Base-by-base conservation (phyloP, 2,113 vertebrate species). In the Columba janthina region DNA sequence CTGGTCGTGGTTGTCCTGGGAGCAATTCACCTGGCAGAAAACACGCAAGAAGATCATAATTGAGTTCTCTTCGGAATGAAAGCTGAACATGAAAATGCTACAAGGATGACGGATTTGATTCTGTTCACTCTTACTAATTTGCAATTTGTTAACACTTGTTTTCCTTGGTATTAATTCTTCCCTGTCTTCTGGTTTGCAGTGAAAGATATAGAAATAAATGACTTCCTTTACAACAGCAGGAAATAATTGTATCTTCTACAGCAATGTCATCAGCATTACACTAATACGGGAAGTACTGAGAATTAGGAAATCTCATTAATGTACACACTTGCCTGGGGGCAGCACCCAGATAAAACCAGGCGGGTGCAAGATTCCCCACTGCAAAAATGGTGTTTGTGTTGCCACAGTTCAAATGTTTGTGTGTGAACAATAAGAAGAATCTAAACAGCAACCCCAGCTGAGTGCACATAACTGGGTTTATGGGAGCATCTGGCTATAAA, bases 1-100 rank as follows among this genome's bases (percentile, higher is more conserved):
- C 96, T 99, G 99, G 80, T 97, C 95, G 0, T 90, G 94, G 1
- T 25, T 57, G 10, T 96, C 91, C 77, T 70, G 88, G 36, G 89
- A 20, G 32, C 90, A 78, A 3, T 12, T 80, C 74, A 88, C 88
- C 96, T 97, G 22, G 25, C 26, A 32, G 51, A 51, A 36, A 29
- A 38, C 1, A 81, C 0, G 7, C 65, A 84, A 31, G 2, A 36
- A 20, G 11, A 17, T 77, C 53, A 15, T 2, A 4, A 8, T 2
- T 15, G 14, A 12, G 22, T 12, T 42, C 21, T 51, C n/a, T 24
- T 34, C 0, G 1, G 72, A 34, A 17, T 24, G 40, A 51, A 40
- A 74, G 40, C 62, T 65, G 38, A 54, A 61, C 11, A 3, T 4
- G 17, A 31, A 53, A 53, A 50, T 10, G n/a, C 56, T 54, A 28